Conservation (phyloP, 64 coral and sea anemone species). For the Actinia equina region DNA sequence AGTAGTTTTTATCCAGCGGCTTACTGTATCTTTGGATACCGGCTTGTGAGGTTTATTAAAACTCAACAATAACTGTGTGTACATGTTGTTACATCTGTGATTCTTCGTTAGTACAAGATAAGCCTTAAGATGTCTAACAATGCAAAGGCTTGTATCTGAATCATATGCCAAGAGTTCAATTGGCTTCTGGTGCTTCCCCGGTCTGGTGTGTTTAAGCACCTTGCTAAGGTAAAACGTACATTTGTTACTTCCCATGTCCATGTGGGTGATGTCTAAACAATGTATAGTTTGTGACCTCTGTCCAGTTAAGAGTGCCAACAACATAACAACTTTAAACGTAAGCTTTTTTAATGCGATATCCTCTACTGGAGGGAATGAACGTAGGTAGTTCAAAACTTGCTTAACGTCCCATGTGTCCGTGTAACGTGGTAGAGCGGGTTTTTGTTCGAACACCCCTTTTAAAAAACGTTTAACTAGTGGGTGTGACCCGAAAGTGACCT, state of each 20-base stretch:
- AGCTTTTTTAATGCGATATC: background rate
- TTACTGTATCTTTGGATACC: conserved; percentile 43
- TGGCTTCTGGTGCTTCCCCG: conserved; percentile 32
- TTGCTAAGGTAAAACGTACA: conserved; percentile 49
- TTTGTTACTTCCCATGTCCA: background rate
- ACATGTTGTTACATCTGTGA: conserved; percentile 4
- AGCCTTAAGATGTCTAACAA: conserved; percentile 29
- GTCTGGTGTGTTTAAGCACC: conserved; percentile 53
- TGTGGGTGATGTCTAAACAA: conserved; percentile 32
- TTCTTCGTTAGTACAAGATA: conserved; percentile 39
- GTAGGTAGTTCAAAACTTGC: background rate
- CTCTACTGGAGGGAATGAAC: background rate
- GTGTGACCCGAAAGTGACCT: conserved; percentile 55
- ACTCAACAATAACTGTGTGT: conserved; percentile 33
- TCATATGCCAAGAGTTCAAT: conserved; percentile 24
- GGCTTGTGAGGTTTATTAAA: conserved; percentile 26
- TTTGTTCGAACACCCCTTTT: background rate
- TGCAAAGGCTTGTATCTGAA: background rate
- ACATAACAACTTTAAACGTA: conserved; percentile 23
- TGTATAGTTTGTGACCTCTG: conserved; percentile 56
- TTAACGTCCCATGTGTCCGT: background rate
- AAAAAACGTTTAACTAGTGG: conserved; percentile 34
- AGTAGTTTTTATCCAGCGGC: conserved; percentile 38
- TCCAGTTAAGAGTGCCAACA: conserved; percentile 19
- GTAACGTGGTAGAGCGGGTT: background rate